Evolutionary conservation across 2,888 invertebrate genomes (phyloP).

Genomic region (Caradrina clavipalpis): DNA sequence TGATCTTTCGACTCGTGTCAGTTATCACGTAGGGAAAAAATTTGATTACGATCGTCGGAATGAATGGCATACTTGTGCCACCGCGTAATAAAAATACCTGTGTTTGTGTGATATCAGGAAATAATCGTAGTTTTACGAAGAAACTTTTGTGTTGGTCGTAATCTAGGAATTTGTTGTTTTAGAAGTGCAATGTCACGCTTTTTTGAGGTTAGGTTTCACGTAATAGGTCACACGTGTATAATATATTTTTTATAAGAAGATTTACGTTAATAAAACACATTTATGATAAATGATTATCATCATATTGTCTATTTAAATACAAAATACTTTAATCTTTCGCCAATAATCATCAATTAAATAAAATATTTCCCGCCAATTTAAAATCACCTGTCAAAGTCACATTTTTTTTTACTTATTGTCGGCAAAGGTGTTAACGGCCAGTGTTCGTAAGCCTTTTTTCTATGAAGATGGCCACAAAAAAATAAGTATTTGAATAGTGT

Average conservation of each 20-base stretch:
- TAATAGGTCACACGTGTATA: background rate
- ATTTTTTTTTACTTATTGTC: background rate
- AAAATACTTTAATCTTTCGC: background rate
- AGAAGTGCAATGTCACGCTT: constrained; percentile 4
- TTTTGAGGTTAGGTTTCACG: background rate
- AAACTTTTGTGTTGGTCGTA: constrained; percentile 28
- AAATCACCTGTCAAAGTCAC: constrained; percentile 22
- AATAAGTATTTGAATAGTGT: background rate
- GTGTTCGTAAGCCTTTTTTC: constrained; percentile 19
- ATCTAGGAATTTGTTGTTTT: constrained; percentile 21
- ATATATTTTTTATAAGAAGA: background rate
- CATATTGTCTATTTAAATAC: background rate
- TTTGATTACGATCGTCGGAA: constrained; percentile 50
- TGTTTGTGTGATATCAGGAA: constrained; percentile 37
- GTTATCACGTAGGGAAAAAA: constrained; percentile 43
- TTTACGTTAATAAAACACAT: too few relatives aligned
- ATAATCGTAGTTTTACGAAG: constrained; percentile 32
- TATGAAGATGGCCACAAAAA: constrained; percentile 26
- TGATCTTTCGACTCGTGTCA: constrained; percentile 53
- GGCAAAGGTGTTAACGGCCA: constrained; percentile 5
- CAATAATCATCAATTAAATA: background rate
- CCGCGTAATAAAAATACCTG: constrained; percentile 50
- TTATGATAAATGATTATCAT: too few relatives aligned
- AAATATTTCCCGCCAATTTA: constrained; percentile 18
- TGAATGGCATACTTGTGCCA: constrained; percentile 44